These are phyloP conservation scores for Syndactyla subalaris DNA, from an alignment of 2,797 vertebrate genomes.

Conservation along the genomic window DNA sequence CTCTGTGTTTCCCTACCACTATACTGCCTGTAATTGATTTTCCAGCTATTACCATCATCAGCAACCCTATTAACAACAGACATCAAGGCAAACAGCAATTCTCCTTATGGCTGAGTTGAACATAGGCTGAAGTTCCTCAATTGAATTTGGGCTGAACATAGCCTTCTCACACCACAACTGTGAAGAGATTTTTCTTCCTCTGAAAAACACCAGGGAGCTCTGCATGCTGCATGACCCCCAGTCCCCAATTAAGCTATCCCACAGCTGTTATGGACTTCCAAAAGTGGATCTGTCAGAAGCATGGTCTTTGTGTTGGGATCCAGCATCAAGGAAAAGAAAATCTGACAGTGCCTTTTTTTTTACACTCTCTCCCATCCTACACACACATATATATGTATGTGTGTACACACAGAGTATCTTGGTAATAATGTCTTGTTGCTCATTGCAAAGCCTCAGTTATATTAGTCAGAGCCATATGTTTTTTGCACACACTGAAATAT, in stretches of 20 bases:
- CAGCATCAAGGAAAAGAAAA: conserved; percentile 7
- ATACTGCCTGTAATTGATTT: background rate
- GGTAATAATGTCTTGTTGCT: background rate
- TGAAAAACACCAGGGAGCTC: background rate
- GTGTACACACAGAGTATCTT: background rate
- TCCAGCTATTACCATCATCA: background rate
- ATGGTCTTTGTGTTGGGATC: background rate
- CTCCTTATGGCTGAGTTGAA: background rate
- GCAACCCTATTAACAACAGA: background rate
- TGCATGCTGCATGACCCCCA: background rate
- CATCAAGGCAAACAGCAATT: background rate
- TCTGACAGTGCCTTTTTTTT: background rate
- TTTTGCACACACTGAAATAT: background rate
- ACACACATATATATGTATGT: background rate
- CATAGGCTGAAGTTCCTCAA: background rate
- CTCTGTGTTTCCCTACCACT: background rate
- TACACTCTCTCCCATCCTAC: background rate
- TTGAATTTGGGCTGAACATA: background rate
- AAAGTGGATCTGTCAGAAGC: background rate
- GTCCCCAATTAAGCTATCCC: background rate
- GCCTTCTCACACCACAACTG: background rate
- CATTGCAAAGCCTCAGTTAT: background rate
- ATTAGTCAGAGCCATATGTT: background rate
- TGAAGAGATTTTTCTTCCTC: background rate
- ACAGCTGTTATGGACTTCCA: conserved; percentile 22